Base-by-base conservation (phyloP, 92 coral and sea anemone species). In the Epizoanthus illoricatus region DNA sequence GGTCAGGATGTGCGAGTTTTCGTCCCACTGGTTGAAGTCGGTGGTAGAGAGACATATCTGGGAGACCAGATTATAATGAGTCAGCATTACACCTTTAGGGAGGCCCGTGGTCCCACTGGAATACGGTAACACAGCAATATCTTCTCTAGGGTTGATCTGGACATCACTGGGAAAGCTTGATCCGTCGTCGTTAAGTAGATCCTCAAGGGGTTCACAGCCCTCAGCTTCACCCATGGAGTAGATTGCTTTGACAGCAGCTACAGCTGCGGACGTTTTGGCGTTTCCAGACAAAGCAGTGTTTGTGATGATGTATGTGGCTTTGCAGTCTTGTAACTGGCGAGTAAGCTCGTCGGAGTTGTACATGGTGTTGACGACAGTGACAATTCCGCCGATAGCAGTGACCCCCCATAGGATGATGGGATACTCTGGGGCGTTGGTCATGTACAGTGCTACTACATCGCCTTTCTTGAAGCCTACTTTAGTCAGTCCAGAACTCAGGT, bases 51-150 rank as follows among this genome's bases (percentile, higher is more conserved):
- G 89, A 41, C 85, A 74, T 1, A 90, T 86, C 40, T 92, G 84
- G n/a, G 93, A 80, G 3, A 90, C 65, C 3, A 94, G 89, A 63
- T 94, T 94, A 81, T 88, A 86, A 84, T 94, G 98, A 0, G 98
- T 92, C 60, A 94, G 86, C 85, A 92, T 89, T 7, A 92, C 96
- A 3, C 98, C 98, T 71, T 94, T 94, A 18, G 98, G 94, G 21
- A 86, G 80, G 0, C 98, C 98, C 24, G 98, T 92, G 62, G 98
- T 94, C 47, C 98, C 98, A 61, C 98, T 94, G 3, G 98, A 94
- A 69, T 91, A 94, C 36, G 98, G 98, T 45, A 94, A 75, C 73
- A 92, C 84, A 10, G 98, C 98, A 36, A 81, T 70, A 62, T 92
- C 94, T 65, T 92, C 92, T 58, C 86, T 92, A 45, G 97, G 90